phyloP scores from a whole-genome alignment of 2,113 vertebrate genomes.

The Halichoeres trimaculatus region DNA sequence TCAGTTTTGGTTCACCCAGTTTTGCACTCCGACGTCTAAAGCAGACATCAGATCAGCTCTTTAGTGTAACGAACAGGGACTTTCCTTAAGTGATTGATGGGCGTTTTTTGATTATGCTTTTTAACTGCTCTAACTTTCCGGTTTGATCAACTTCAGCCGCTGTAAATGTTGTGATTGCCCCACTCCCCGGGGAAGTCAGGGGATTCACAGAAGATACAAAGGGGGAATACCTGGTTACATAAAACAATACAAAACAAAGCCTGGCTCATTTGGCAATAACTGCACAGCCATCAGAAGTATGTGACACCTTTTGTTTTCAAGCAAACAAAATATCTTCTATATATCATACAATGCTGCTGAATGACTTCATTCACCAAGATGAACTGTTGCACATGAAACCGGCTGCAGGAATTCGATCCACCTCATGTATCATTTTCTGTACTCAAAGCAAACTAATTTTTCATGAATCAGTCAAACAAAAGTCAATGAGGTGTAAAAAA shows the following conservation, averaged over 20 bases:
- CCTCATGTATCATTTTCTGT: not conserved
- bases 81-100: too few species aligned
- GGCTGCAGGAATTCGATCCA: not conserved
- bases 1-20: not conserved
- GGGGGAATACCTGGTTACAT: accelerated
- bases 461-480: not conserved
- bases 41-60: not conserved
- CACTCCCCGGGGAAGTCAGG: not conserved
- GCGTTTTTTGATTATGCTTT: too few species aligned
- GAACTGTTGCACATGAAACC: not conserved
- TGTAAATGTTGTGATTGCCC: not conserved
- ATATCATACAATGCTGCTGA: not conserved
- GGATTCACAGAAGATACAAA: conserved; percentile 17
- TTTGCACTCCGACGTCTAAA: not conserved
- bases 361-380: not conserved
- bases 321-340: not conserved
- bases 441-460: accelerated
- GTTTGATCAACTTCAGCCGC: accelerated
- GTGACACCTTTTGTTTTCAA: too few species aligned
- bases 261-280: not conserved
- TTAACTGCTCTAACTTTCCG: accelerated
- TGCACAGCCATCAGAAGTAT: not conserved
- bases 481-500: not conserved
- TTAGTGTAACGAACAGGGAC: accelerated
- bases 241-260: not conserved